Evolutionary conservation across 2,113 vertebrate genomes (phyloP).

Genomic region (Xyrauchen texanus): DNA sequence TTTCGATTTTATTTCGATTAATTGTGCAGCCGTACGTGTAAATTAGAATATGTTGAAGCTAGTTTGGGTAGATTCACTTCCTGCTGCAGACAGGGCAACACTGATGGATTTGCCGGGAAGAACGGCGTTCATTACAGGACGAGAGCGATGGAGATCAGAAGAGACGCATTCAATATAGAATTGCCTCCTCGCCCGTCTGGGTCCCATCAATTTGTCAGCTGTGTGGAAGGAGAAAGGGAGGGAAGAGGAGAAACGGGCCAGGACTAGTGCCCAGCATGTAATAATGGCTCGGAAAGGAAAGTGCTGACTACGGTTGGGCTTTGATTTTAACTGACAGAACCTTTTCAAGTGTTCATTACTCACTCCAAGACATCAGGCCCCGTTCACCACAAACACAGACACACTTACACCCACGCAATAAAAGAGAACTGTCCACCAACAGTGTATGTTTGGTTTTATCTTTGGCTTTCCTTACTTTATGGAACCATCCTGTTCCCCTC

Average conservation of each 20-base stretch:
- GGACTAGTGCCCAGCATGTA: conserved; percentile 70
- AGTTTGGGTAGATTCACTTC: conserved; percentile 17
- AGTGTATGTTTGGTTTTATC: conserved; percentile 28
- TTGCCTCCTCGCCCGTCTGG: conserved; percentile 67
- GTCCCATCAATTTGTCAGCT: conserved; percentile 79
- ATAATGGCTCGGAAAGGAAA: conserved; percentile 82
- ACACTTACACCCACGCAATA: conserved; percentile 46
- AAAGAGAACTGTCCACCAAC: conserved; percentile 30
- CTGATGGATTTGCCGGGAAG: conserved; percentile 45
- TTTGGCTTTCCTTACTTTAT: neutral
- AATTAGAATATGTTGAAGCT: neutral
- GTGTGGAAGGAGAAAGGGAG: conserved; percentile 70
- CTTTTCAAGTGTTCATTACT: conserved; percentile 88
- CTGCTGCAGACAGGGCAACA: neutral
- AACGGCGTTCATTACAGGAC: neutral
- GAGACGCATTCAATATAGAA: conserved; percentile 49
- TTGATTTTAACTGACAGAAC: conserved; percentile 88
- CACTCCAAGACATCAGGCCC: conserved; percentile 82
- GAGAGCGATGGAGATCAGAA: conserved; percentile 44
- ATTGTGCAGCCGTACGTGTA: neutral
- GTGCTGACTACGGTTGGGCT: conserved; percentile 81
- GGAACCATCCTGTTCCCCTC: neutral
- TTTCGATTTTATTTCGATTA: too few relatives aligned
- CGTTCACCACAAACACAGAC: conserved; percentile 62
- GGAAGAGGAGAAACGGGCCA: conserved; percentile 66